Evolutionary conservation across 2,797 vertebrate genomes (phyloP), one percentile per base, ranked within the genome.

Genomic region (Sparus aurata): DNA sequence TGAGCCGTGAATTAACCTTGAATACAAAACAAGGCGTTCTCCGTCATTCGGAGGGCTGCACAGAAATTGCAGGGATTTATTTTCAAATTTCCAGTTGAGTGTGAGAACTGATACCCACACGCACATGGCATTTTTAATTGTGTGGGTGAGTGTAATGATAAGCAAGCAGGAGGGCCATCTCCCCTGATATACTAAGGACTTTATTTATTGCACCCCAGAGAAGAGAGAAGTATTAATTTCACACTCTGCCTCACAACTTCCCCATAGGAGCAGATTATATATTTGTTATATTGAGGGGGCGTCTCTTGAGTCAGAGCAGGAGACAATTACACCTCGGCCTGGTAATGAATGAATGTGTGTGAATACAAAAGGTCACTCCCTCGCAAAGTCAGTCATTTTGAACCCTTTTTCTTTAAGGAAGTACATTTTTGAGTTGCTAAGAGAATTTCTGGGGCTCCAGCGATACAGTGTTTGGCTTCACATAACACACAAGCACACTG

Each of bases 151-250:
- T 75, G 58, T 87, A 77, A 79, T 86, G 68, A 88, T 84, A 85
- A 89, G 75, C 62, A 70, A 73, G 85, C 63, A 81, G 75, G 75
- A 80, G 69, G 65, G 66, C 66, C 71, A 65, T 79, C 47, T 78
- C 58, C 43, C 67, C 77, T 72, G 78, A 88, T 89, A 85, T 80
- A 88, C 76, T 74, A 69, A 80, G 65, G 77, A 75, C 74, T 85
- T 90, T 89, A 88, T 92, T 91, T 92, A 91, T 85, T 89, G 65
- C 79, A 67, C 87, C 79, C 66, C 67, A 82, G 74, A 86, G 79
- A 84, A 81, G 65, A 57, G 70, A 90, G 73, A 84, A 89, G 85
- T 86, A 86, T 92, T 92, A 77, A 92, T 92, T 94, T 94, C 89
- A 93, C 89, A 93, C 90, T 88, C 89, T 91, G 83, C 72, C 85